Percentiles rank a stretch among this genome's conserved stretches.
Evolutionary conservation across 2,888 invertebrate genomes (phyloP).

Genomic region (Sinotaia quadrata): DNA sequence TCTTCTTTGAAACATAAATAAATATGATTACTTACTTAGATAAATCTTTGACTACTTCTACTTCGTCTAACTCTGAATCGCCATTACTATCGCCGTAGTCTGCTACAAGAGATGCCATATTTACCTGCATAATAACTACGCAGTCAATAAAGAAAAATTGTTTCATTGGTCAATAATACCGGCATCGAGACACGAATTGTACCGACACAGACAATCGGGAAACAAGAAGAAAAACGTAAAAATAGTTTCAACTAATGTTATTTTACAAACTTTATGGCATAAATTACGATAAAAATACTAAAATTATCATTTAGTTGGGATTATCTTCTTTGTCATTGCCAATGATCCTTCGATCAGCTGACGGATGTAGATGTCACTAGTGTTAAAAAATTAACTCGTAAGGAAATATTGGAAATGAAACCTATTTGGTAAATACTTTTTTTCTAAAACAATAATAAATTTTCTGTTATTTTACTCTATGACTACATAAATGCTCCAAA

Average conservation of each 20-base stretch:
- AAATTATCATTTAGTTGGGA: constrained; percentile 18
- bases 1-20: too few relatives aligned
- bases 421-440: not conserved
- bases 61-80: not conserved
- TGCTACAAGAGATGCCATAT: constrained; percentile 68
- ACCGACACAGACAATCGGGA: constrained; percentile 21
- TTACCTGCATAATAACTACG: constrained; percentile 17
- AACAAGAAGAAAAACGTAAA: constrained; percentile 33
- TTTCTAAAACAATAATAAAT: not conserved
- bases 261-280: not conserved
- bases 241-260: not conserved
- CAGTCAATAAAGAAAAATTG: constrained; percentile 18
- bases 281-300: constrained; percentile 2
- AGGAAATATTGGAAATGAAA: constrained; percentile 31
- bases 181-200: constrained; percentile 39
- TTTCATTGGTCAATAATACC: constrained; percentile 53
- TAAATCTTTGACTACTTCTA: not conserved
- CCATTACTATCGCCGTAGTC: constrained; percentile 62
- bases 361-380: constrained; percentile 64
- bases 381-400: constrained; percentile 34
- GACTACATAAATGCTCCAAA: not conserved
- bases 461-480: not conserved
- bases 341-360: constrained; percentile 63
- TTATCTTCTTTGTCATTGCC: constrained; percentile 39
- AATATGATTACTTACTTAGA: not conserved